Evolutionary conservation across 2,888 invertebrate genomes (phyloP).

Genomic region (Cerastoderma edule): DNA sequence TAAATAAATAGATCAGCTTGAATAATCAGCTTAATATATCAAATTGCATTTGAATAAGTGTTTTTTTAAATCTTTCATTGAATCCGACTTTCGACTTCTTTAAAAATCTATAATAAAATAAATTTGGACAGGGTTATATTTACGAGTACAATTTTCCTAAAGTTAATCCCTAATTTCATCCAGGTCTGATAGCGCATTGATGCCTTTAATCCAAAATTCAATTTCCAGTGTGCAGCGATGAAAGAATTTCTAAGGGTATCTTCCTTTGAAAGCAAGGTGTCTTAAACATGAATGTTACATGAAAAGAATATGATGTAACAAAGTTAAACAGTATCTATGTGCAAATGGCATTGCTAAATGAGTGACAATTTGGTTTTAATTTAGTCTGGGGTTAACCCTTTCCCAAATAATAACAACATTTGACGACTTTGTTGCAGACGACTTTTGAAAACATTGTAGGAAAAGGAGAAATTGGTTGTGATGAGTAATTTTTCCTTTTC

Average conservation of each 20-base stretch:
- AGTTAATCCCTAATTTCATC: constrained; percentile 3
- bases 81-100: too few relatives aligned
- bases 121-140: too few relatives aligned
- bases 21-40: too few relatives aligned
- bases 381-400: neutral
- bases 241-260: constrained; percentile 47
- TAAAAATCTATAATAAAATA: too few relatives aligned
- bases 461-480: constrained; percentile 7
- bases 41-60: too few relatives aligned
- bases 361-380: constrained; percentile 17
- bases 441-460: constrained; percentile 12
- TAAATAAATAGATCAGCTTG: too few relatives aligned
- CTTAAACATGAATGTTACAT: too few relatives aligned
- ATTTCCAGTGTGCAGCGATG: constrained; percentile 38
- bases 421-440: neutral
- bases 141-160: neutral
- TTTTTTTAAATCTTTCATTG: too few relatives aligned
- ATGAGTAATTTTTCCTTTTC: neutral
- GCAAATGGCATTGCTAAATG: constrained; percentile 17
- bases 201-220: constrained; percentile 45
- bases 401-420: constrained; percentile 1
- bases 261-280: too few relatives aligned
- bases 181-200: constrained; percentile 33
- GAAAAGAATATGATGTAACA: constrained; percentile 6
- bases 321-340: constrained; percentile 20